Conservation (phyloP, 2,888 invertebrate species). For the Agrotis ipsilon region DNA sequence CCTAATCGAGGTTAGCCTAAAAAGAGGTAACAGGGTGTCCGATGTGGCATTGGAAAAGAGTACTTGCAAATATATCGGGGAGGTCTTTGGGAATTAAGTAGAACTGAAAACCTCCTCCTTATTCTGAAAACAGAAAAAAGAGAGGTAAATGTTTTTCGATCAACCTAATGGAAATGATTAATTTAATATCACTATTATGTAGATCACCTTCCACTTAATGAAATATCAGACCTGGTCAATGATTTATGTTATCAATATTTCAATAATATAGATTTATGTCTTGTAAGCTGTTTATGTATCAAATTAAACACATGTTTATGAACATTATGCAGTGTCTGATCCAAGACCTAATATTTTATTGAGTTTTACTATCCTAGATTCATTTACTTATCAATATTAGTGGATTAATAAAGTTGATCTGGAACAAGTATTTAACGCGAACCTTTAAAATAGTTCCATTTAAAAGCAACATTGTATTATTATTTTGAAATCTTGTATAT, state of each 20-base stretch:
- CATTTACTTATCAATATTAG: slow-evolving; percentile 18
- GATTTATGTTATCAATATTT: slow-evolving; percentile 23
- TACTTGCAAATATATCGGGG: too few species aligned
- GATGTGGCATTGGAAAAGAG: too few species aligned
- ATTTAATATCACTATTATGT: slow-evolving; percentile 7
- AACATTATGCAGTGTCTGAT: slow-evolving; percentile 3
- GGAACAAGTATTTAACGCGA: slow-evolving; percentile 43
- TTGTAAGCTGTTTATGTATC: not conserved
- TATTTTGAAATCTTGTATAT: slow-evolving; percentile 52
- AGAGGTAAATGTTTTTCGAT: not conserved
- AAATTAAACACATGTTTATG: slow-evolving; percentile 13
- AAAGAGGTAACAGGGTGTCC: too few species aligned
- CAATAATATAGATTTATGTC: not conserved
- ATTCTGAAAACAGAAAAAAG: not conserved
- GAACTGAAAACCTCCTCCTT: too few species aligned
- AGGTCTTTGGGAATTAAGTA: too few species aligned
- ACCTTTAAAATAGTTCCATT: slow-evolving; percentile 42
- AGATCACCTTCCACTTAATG: slow-evolving; percentile 18
- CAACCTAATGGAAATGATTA: not conserved
- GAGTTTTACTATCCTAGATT: slow-evolving; percentile 23
- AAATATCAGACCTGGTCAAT: slow-evolving; percentile 15
- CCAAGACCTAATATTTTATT: slow-evolving; percentile 27
- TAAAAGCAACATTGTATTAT: slow-evolving; percentile 44
- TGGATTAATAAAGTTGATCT: slow-evolving; percentile 35
- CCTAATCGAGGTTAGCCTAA: too few species aligned